Evolutionary conservation across 2,888 invertebrate genomes (phyloP), one percentile per base, ranked within the genome.

Genomic region (Tachina grossa): DNA sequence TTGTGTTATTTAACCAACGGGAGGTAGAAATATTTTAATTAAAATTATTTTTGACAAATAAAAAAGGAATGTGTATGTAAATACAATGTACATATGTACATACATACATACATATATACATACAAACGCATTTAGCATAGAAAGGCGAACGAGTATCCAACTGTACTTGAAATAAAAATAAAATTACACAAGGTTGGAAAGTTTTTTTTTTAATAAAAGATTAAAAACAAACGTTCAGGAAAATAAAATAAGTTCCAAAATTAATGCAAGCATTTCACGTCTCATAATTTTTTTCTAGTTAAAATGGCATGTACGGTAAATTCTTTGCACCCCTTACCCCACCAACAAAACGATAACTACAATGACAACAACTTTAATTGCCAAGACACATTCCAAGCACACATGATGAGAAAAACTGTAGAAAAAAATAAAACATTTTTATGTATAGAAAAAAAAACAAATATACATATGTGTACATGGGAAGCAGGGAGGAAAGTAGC

Each of bases 101-200:
- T 63, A 63, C 45, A 45, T 45, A 63, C 19, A 19, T 19, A 19
- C 14, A 49, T 49, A 14, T 6, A 2, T 49, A 49, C 14, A 22
- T 10, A 13, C 8, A 11, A 55, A 55, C 31, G n/a, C 31, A 22
- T 31, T 59, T 22, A 19, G 9, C 49, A 66, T 13, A 72, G 55
- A 55, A 47, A 55, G 16, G 45, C 47, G 16, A 57, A 66, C 66
- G 19, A 19, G 39, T 47, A 55, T 22, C 61, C 41, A 84, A 81
- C 84, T 84, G 80, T 84, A 81, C 84, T 81, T 81, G 76, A 81
- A 68, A 53, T 43, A 76, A 68, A 79, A 75, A 84, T 79, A 75
- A 65, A 59, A 39, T 51, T 51, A 47, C 59, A 57, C 77, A 84
- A 79, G 83, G 83, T 79, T 68, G 55, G 11, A 39, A 61, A 53